Conservation (phyloP, 2,888 invertebrate genomes). For the Antitype chi region DNA sequence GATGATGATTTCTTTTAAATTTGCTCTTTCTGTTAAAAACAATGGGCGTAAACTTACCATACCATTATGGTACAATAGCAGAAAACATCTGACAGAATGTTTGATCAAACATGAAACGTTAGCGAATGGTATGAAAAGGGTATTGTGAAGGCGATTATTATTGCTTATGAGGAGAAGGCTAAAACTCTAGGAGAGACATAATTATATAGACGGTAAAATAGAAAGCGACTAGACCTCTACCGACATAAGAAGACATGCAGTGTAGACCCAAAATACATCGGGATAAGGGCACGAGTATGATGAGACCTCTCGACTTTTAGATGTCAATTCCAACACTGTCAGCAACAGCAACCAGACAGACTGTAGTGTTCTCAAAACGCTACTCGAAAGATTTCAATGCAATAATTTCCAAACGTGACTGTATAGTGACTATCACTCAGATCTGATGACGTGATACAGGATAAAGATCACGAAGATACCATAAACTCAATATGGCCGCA, state of each 20-base stretch:
- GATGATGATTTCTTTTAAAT: background rate
- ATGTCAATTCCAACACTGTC: too few species aligned
- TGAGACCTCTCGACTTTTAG: background rate
- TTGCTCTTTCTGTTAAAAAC: background rate
- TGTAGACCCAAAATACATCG: background rate
- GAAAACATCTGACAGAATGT: constrained; percentile 1
- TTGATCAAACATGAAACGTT: background rate
- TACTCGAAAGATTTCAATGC: background rate
- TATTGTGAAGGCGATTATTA: background rate
- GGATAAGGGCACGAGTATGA: background rate
- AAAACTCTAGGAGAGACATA: background rate
- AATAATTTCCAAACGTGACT: background rate
- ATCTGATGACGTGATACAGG: constrained; percentile 42
- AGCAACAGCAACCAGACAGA: too few species aligned
- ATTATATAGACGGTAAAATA: background rate
- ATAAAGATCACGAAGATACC: constrained; percentile 44
- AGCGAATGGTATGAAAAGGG: background rate
- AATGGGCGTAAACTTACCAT: background rate
- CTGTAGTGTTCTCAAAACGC: constrained; percentile 1
- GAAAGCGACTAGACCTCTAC: background rate
- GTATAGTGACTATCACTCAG: background rate
- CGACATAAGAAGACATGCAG: background rate
- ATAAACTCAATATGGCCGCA: constrained; percentile 77
- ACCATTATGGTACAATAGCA: background rate
- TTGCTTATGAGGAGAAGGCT: background rate